Conservation (phyloP, 2,888 invertebrate species). For the Orchestes rusci region DNA sequence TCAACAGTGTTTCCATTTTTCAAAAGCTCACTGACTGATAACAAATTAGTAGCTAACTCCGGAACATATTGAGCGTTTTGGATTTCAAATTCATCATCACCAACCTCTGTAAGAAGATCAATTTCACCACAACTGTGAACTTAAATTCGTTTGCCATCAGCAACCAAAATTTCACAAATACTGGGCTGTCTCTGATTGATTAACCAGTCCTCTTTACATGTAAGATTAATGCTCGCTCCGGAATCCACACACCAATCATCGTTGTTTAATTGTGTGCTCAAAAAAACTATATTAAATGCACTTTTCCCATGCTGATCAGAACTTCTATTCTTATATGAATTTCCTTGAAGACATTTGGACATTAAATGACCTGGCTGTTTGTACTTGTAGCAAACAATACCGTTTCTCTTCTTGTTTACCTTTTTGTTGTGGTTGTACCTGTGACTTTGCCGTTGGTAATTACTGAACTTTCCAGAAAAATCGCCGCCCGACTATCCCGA, state of each 20-base stretch:
- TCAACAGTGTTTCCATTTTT: slow-evolving; percentile 26
- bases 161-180: slow-evolving; percentile 15
- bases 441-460: neutral
- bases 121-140: slow-evolving; percentile 13
- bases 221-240: slow-evolving; percentile 31
- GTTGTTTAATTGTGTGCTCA: too few relatives aligned
- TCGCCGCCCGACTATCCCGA: slow-evolving; percentile 29
- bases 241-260: slow-evolving; percentile 31
- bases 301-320: too few relatives aligned
- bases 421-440: slow-evolving; percentile 10
- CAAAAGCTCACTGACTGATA: slow-evolving; percentile 28
- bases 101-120: slow-evolving; percentile 4
- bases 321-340: slow-evolving; percentile 6
- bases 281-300: too few relatives aligned
- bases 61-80: slow-evolving; percentile 25
- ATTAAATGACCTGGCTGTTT: slow-evolving; percentile 20
- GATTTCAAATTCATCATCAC: slow-evolving; percentile 10
- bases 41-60: too few relatives aligned
- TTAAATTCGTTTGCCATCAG: slow-evolving; percentile 22
- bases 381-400: slow-evolving; percentile 16
- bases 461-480: neutral
- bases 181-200: slow-evolving; percentile 3
- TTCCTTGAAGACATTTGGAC: slow-evolving; percentile 16
- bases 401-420: slow-evolving; percentile 13
- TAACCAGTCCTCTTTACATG: slow-evolving; percentile 26